Evolutionary conservation across 2,888 invertebrate species (phyloP).

Genomic region (Andrena bucephala): DNA sequence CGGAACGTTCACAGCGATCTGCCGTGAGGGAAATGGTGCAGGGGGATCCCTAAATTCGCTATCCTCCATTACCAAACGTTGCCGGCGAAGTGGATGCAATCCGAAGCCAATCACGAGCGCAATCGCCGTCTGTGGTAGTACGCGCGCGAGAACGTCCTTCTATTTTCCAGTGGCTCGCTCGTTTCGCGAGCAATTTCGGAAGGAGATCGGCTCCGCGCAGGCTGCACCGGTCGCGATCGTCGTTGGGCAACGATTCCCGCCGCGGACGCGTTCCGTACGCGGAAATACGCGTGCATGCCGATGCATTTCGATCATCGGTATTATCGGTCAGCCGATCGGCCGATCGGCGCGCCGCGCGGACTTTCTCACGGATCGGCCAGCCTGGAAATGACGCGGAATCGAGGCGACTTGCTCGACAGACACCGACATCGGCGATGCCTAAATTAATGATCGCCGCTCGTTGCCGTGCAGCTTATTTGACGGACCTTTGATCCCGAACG

Average conservation of each 20-base stretch:
- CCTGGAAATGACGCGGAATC: slow-evolving; percentile 60
- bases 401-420: slow-evolving; percentile 49
- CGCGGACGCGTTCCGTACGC: slow-evolving; percentile 10
- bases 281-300: slow-evolving; percentile 47
- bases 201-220: not conserved
- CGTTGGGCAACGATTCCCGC: not conserved
- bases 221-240: not conserved
- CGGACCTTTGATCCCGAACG: slow-evolving; percentile 56
- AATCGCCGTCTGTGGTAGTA: too few relatives aligned
- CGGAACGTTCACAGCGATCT: too few relatives aligned
- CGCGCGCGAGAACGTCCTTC: too few relatives aligned
- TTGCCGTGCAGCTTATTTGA: slow-evolving; percentile 48
- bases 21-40: too few relatives aligned
- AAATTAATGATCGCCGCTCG: slow-evolving; percentile 47
- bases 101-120: too few relatives aligned
- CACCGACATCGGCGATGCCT: slow-evolving; percentile 46
- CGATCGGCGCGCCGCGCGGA: slow-evolving; percentile 42
- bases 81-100: too few relatives aligned
- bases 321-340: slow-evolving; percentile 45
- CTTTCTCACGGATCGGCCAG: slow-evolving; percentile 69
- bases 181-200: slow-evolving; percentile 27
- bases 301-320: slow-evolving; percentile 55
- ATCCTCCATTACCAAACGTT: too few relatives aligned
- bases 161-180: not conserved
- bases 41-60: too few relatives aligned